phyloP scores from a whole-genome alignment of 2,797 vertebrate species.

The Amblyraja radiata region DNA sequence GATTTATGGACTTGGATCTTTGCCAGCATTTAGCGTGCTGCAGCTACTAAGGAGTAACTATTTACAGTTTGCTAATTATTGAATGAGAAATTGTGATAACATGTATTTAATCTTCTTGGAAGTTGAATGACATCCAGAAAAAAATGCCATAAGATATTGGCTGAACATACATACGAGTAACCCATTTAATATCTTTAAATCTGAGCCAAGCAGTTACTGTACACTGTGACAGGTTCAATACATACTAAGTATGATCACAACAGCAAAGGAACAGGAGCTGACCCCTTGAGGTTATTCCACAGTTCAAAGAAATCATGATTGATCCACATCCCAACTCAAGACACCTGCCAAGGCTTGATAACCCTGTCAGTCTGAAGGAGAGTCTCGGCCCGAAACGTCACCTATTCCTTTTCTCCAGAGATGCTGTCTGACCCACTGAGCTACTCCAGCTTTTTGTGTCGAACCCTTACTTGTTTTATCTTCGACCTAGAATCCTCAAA shows the following conservation, averaged over 20 bases:
- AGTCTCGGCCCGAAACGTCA: no score
- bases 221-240: background rate
- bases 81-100: background rate
- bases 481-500: background rate
- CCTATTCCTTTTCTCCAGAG: no score
- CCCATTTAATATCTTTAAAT: background rate
- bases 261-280: background rate
- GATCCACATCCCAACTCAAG: background rate
- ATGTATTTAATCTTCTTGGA: conserved; percentile 22
- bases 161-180: background rate
- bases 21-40: conserved; percentile 12
- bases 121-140: conserved; percentile 32
- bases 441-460: background rate
- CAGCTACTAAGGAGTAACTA: background rate
- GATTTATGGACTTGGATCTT: background rate
- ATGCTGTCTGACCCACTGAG: no score
- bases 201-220: background rate
- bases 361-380: no score
- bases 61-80: conserved; percentile 30
- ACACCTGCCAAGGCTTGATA: background rate
- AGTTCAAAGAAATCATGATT: background rate
- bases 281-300: background rate
- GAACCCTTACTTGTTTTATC: background rate
- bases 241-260: background rate
- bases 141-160: background rate